A percentile compares a stretch with the other conserved stretches of the same genome.
phyloP scores from a whole-genome alignment of 2,113 vertebrate genomes.

The Cebus imitator region DNA sequence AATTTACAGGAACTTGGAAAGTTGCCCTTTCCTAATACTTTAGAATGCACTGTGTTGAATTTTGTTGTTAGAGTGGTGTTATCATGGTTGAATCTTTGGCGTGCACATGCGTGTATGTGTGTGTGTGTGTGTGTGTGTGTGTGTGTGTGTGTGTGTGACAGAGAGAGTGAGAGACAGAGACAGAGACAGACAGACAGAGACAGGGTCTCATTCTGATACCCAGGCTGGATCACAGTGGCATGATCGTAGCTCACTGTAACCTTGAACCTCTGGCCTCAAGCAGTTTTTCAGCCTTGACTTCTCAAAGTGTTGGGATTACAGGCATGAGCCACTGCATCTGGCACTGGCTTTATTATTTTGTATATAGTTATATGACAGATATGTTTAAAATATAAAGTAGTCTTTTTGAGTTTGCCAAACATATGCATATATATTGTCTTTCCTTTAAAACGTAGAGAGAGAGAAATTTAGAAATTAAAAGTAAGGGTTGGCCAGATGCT shows the following conservation, averaged over 20 bases:
- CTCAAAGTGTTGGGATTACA: too few relatives aligned
- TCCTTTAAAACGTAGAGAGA: neutral
- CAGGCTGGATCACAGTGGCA: too few relatives aligned
- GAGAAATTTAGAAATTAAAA: conserved; percentile 44
- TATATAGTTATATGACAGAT: neutral
- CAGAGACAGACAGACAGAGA: too few relatives aligned
- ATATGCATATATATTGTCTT: neutral
- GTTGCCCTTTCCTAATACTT: neutral
- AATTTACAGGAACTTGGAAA: conserved; percentile 59
- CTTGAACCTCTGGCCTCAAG: too few relatives aligned
- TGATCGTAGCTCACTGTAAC: too few relatives aligned
- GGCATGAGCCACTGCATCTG: too few relatives aligned
- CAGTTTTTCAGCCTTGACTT: too few relatives aligned
- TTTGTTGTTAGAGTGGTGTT: conserved; percentile 30
- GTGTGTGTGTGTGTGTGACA: too few relatives aligned
- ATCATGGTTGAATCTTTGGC: neutral
- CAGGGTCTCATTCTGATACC: too few relatives aligned
- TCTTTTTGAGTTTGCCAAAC: neutral
- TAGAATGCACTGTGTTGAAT: neutral
- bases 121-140: too few relatives aligned
- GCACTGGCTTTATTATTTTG: conserved; percentile 24
- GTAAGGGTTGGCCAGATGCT: neutral
- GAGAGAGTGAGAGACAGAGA: too few relatives aligned
- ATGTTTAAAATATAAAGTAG: conserved; percentile 11
- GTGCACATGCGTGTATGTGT: too few relatives aligned